Base-by-base conservation (phyloP, 23 tunicate species). In the Trididemnum nubilum region DNA sequence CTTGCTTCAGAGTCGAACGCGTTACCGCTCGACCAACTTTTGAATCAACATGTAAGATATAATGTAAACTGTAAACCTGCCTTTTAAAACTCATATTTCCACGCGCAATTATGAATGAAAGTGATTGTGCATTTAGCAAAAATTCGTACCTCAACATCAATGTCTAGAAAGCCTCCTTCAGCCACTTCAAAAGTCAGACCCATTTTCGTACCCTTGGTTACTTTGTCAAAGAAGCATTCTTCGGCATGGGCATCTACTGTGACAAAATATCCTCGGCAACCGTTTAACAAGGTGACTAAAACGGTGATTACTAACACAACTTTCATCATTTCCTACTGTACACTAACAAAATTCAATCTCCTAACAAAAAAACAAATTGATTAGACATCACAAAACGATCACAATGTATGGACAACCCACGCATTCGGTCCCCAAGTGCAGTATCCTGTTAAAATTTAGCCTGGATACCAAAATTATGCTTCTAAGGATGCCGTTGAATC, bases 181-280 rank as follows among this genome's bases (percentile, higher is more conserved):
- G 99, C 99, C 0, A 96, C 99, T 83, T 96, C 99, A 81, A 91
- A 96, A 81, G 83, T 96, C 51, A 96, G 44, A 5, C 96, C 96
- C 40, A 96, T 54, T 57, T 84, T 91, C 30, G 96, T 87, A 37
- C 97, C 99, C 9, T 73, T 77, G 19, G 52, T 75, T 0, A 82
- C 97, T 66, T 90, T 80, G 40, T 96, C 99, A 63, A 71, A 93
- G 81, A 96, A 96, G 78, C 99, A 96, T 84, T 96, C 99, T 61
- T 96, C 99, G 28, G 92, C 92, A 73, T 93, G 97, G 37, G 99
- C 97, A 79, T 96, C 97, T 0, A 96, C 99, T 12, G 99, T 96
- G 24, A 91, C 81, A 40, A 96, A 96, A 54, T 96, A 96, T 30
- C 73, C 72, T 4, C 35, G 5, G 2, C 82, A 26, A 26, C 67